phyloP scores from a whole-genome alignment of 1,140 invertebrate species.

The Atta colombica region DNA sequence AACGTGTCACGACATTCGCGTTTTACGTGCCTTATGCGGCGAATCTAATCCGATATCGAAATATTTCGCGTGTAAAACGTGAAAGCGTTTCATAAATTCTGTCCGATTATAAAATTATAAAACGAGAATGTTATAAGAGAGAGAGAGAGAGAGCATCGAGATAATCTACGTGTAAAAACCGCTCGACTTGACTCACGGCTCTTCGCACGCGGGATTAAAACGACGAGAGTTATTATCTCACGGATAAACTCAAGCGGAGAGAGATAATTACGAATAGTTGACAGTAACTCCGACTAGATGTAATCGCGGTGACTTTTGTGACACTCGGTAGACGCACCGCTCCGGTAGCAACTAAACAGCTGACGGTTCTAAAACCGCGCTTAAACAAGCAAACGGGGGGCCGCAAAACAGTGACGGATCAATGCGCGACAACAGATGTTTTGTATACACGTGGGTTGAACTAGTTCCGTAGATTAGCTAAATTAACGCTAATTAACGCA shows the following conservation, averaged over 20 bases:
- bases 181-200: neutral
- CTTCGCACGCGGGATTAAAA: neutral
- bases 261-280: neutral
- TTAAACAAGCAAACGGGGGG: constrained; percentile 68
- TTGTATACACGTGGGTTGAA: neutral
- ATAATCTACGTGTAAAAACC: neutral
- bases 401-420: constrained; percentile 47
- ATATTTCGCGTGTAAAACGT: neutral
- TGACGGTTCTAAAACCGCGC: constrained; percentile 69
- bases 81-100: neutral
- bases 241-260: neutral
- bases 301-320: constrained; percentile 20
- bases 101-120: neutral
- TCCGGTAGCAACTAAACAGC: constrained; percentile 66
- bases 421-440: neutral
- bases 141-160: neutral
- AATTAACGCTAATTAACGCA: too few relatives aligned
- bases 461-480: constrained; percentile 30
- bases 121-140: neutral
- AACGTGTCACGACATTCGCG: too few relatives aligned
- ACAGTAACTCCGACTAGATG: neutral
- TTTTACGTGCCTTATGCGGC: neutral
- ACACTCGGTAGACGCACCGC: constrained; percentile 33
- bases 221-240: neutral
- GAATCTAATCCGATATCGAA: neutral